phyloP scores from a whole-genome alignment of 2,797 vertebrate species.

The Limosa lapponica region DNA sequence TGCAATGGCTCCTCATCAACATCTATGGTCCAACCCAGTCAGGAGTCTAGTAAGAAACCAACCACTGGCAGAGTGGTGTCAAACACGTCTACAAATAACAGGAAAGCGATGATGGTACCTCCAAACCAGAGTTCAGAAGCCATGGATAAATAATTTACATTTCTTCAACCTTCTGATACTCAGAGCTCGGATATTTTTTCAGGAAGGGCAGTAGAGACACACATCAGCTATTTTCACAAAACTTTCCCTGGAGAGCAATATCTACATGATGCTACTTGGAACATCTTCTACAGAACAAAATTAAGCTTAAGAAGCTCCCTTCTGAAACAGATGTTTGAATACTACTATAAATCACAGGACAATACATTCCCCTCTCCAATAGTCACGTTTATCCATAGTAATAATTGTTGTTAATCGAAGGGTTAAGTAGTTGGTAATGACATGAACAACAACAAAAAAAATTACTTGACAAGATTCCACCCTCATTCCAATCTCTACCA shows the following conservation, averaged over 20 bases:
- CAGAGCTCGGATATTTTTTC: neutral
- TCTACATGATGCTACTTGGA: neutral
- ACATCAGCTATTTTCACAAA: neutral
- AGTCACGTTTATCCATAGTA: neutral
- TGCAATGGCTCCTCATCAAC: neutral
- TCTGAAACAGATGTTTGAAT: neutral
- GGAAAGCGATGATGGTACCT: neutral
- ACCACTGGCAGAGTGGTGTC: neutral
- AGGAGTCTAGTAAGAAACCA: neutral
- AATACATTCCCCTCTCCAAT: neutral
- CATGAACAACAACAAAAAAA: constrained; percentile 38
- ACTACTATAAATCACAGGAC: neutral
- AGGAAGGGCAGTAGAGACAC: neutral
- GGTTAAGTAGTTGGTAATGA: constrained; percentile 44
- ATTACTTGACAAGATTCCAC: constrained; percentile 47
- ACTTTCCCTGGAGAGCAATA: neutral
- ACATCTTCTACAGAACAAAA: neutral
- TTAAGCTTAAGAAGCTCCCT: neutral
- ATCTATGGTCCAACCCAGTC: neutral
- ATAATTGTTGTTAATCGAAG: constrained; percentile 21
- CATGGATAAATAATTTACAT: neutral
- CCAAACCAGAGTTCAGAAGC: neutral
- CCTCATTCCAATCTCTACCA: constrained; percentile 45
- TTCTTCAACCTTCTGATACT: neutral
- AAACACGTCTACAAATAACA: neutral